Evolutionary conservation across 2,113 vertebrate species (phyloP).

Genomic region (Hippocampus guttulatus): DNA sequence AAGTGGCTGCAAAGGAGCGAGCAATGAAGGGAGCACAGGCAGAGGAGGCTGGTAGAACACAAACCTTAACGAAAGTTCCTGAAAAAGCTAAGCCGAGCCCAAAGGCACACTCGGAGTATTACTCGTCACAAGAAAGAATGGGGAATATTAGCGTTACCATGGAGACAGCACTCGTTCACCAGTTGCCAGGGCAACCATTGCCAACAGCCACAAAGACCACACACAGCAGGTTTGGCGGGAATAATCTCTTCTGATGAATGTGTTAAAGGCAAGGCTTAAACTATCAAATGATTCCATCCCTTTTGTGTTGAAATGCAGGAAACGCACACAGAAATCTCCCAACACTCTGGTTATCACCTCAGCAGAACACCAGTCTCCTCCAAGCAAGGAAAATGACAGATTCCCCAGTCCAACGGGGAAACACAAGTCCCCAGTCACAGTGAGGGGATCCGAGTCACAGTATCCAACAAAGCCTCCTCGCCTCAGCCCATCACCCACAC

Average conservation of each 20-base stretch:
- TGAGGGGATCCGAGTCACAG: conserved; percentile 28
- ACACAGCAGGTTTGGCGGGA: conserved; percentile 48
- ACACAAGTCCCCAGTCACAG: conserved; percentile 16
- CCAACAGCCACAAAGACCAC: conserved; percentile 52
- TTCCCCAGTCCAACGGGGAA: conserved; percentile 29
- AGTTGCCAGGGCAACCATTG: conserved; percentile 63
- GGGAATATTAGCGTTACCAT: conserved; percentile 45
- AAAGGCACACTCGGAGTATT: conserved; percentile 20
- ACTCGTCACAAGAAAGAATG: conserved; percentile 17
- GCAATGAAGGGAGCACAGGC: conserved; percentile 28
- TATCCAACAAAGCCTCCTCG: conserved; percentile 40
- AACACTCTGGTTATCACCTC: conserved; percentile 13
- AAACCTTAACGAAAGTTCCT: background rate
- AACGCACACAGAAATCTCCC: conserved; percentile 35
- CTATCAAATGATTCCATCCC: background rate
- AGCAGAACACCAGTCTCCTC: conserved; percentile 13
- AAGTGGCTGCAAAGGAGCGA: conserved; percentile 55
- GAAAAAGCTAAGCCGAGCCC: conserved; percentile 8
- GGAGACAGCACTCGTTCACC: conserved; percentile 60
- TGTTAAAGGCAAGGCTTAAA: background rate
- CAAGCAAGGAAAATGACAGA: conserved; percentile 10
- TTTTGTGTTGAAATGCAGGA: conserved; percentile 39
- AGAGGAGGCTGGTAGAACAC: background rate
- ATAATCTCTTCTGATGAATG: conserved; percentile 13
- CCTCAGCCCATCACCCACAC: conserved; percentile 36